Evolutionary conservation across 2,113 vertebrate genomes (phyloP).

Genomic region (Lophochroa leadbeateri): DNA sequence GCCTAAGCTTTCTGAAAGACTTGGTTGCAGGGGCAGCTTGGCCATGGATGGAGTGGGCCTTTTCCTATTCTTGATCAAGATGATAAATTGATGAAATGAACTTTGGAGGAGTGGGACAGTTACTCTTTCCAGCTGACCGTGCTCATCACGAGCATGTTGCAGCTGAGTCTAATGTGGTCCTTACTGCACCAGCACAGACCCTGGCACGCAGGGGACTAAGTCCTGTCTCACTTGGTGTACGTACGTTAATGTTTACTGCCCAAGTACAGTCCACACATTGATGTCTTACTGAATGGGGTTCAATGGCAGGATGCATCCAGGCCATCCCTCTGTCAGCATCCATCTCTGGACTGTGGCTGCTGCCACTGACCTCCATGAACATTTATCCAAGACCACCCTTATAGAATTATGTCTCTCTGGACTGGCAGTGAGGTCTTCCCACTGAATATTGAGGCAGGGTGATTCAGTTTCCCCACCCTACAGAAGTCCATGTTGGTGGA

Average conservation of each 20-base stretch:
- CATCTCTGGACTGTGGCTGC: not conserved
- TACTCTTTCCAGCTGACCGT: not conserved
- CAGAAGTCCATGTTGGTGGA: not conserved
- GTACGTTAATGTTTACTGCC: not conserved
- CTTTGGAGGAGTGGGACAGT: not conserved
- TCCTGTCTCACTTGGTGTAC: not conserved
- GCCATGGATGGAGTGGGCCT: not conserved
- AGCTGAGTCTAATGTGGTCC: not conserved
- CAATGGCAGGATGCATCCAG: not conserved
- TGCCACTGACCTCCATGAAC: not conserved
- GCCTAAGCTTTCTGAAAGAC: not conserved
- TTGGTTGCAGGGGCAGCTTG: not conserved
- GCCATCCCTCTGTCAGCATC: not conserved
- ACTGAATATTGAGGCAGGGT: not conserved
- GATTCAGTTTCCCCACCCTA: not conserved
- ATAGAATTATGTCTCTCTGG: accelerated
- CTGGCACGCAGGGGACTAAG: not conserved
- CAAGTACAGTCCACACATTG: not conserved
- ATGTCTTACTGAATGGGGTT: not conserved
- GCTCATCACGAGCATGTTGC: not conserved
- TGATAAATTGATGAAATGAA: not conserved
- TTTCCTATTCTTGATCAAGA: not conserved
- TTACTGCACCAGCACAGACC: not conserved
- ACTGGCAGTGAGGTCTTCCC: not conserved
- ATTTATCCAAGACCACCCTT: not conserved